Evolutionary conservation across 2,113 vertebrate genomes (phyloP), one percentile per base, ranked within the genome.

Genomic region (Sebastes schlegelii): DNA sequence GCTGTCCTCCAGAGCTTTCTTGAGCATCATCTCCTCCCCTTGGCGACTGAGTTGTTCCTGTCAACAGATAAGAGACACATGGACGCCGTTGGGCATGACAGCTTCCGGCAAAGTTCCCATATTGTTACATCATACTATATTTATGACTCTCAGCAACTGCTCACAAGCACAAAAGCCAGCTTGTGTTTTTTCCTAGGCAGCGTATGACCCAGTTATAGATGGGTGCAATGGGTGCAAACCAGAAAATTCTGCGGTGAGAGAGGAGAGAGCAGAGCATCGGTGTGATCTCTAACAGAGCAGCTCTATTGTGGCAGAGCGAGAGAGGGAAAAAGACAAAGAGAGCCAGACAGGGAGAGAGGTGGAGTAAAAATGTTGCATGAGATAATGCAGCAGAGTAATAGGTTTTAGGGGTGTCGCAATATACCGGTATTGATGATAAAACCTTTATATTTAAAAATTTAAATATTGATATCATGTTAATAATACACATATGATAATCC

Each of bases 41-140:
- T 92, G 93, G 91, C 97, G 97, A 88, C 94, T 95, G 86, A 93
- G 95, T 84, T 97, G 95, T 82, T 99, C 98, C 98, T 99, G 82
- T 95, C 17, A 66, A 93, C 74, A 86, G 69, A 90, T 16, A 89
- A 34, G 3, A 89, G 77, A 90, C 80, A 92, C 78, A 93, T 68
- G 48, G 83, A 77, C 7, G 77, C 69, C 74, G 87, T 74, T 75
- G 62, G 76, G 79, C 46, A 72, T 57, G 12, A 83, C 42, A 61
- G 80, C 76, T 88, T 80, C 52, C 1, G 72, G 87, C 73, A 75
- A 83, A 84, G 87, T 79, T 80, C 60, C 64, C 84, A 88, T 83
- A 88, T 76, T 88, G 86, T 83, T 63, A 52, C 67, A 54, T 86
- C 79, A 83, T 83, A 40, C 40, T 74, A 65, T 61, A 90, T 92